Evolutionary conservation across 2,797 vertebrate genomes (phyloP), one percentile per base, ranked within the genome.

Genomic region (Onychomys torridus): DNA sequence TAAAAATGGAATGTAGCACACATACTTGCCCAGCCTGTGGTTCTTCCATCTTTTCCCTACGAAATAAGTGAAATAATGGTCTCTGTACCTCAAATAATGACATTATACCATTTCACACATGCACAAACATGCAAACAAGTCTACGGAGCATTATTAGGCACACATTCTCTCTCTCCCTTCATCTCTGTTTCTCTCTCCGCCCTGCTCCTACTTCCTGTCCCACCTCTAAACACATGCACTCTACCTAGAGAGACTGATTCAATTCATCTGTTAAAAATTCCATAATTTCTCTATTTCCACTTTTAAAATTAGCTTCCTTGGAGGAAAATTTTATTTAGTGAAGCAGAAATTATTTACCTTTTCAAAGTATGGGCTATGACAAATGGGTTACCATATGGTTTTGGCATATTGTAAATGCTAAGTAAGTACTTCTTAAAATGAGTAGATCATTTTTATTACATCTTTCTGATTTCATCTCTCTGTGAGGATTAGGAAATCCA

Each of bases 61-160:
- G 1, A 59, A 82, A 37, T 37, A 96, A 95, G 79, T 32, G 79
- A 52, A 76, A 94, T 81, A 77, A 91, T 59, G 71, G 65, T 83
- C 59, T 65, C 43, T 14, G 5, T 23, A 25, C 19, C 3, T 52
- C 19, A 34, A 4, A n/a, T 29, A 19, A 77, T 67, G n/a, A 4
- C 13, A 55, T 61, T 91, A 88, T 73, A 77, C 17, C 61, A 17
- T 81, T 43, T 49, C 23, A 73, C 25, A 67, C 7, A 34, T 5
- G 17, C 11, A 67, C 11, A 55, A 11, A 69, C 11, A 83, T 21
- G 16, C 19, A 76, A 37, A 25, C 7, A 78, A 83, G 21, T 78
- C 40, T 86, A 25, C 6, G 2, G 19, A 29, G 27, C 25, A 49
- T 78, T 9, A 8, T 69, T 78, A 73, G 49, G 1, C 37, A 78